phyloP scores from a whole-genome alignment of 1,140 invertebrate genomes.

The Bombus waltoni region DNA sequence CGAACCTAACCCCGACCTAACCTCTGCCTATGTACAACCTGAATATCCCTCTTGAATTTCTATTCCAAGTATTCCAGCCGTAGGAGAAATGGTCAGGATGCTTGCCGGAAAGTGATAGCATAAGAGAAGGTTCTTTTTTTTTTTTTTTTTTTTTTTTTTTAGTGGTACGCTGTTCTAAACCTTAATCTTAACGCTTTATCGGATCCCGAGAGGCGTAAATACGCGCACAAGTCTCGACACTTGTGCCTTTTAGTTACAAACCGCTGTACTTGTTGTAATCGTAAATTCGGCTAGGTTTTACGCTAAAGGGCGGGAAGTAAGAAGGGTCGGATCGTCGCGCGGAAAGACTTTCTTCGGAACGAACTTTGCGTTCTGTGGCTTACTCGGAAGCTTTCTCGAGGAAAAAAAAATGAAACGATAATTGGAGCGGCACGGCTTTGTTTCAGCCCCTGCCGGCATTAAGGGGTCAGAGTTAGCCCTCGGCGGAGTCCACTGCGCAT shows the following conservation, averaged over 20 bases:
- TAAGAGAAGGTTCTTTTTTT: no score
- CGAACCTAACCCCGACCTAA: no score
- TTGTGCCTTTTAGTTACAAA: neutral
- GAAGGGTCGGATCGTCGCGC: neutral
- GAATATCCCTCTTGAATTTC: neutral
- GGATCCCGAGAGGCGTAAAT: no score
- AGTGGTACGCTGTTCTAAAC: no score
- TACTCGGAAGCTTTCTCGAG: neutral
- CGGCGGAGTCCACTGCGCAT: neutral
- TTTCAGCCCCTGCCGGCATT: neutral
- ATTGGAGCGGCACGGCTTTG: conserved; percentile 18
- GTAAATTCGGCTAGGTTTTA: neutral
- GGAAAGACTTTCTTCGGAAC: neutral
- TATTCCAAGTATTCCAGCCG: no score
- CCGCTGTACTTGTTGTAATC: neutral
- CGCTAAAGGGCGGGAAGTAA: neutral
- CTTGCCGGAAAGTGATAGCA: no score
- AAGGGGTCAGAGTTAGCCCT: conserved; percentile 8
- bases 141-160: no score
- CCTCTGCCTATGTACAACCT: neutral
- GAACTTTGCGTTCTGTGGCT: neutral
- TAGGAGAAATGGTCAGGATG: no score
- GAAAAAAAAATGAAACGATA: conserved; percentile 15
- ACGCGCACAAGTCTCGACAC: neutral
- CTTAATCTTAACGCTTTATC: no score